phyloP scores from a whole-genome alignment of 2,113 vertebrate genomes.

The Pardalotus punctatus region DNA sequence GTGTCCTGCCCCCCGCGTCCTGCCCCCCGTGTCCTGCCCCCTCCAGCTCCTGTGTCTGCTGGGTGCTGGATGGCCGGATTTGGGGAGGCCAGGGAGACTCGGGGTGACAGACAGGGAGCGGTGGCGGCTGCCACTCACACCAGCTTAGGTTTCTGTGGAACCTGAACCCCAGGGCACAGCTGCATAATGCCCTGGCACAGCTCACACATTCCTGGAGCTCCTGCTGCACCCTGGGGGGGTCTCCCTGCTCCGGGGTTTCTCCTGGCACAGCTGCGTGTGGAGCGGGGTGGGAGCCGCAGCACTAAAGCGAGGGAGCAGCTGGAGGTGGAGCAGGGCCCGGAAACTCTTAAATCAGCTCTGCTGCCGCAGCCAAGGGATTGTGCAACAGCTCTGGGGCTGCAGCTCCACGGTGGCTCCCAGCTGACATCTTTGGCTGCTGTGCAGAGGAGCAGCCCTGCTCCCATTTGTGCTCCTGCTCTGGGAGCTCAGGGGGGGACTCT shows the following conservation, averaged over 20 bases:
- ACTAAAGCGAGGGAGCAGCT: not conserved
- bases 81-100: not conserved
- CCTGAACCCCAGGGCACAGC: not conserved
- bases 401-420: not conserved
- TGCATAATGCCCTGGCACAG: not conserved
- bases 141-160: not conserved
- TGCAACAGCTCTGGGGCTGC: conserved; percentile 1
- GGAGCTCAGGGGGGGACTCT: not conserved
- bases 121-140: not conserved
- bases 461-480: not conserved
- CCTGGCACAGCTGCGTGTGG: not conserved
- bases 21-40: no score
- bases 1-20: no score
- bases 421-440: conserved; percentile 32
- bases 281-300: conserved; percentile 9
- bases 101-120: rapidly evolving
- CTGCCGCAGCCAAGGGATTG: conserved; percentile 36
- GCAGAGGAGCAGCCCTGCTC: not conserved
- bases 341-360: conserved; percentile 43
- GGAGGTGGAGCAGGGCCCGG: conserved; percentile 37
- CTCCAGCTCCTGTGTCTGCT: not conserved
- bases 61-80: not conserved
- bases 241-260: not conserved
- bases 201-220: not conserved
- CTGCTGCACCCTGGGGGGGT: not conserved